phyloP scores from a whole-genome alignment of 2,888 invertebrate species.

The Ganaspis brasiliensis region DNA sequence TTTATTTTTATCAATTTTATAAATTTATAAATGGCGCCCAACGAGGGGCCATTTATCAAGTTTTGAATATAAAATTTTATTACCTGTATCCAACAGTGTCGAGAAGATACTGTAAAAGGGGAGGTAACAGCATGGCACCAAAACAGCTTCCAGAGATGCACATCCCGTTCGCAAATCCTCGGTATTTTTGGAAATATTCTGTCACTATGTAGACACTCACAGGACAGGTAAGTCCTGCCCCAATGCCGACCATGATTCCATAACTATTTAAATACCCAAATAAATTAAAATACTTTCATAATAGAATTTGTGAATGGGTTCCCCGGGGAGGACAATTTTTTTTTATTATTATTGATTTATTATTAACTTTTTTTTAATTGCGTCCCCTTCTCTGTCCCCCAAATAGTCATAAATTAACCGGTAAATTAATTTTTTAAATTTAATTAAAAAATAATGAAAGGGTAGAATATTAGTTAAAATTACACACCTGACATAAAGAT shows the following conservation, averaged over 20 bases:
- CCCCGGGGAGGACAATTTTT: background rate
- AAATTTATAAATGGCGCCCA: too few species aligned
- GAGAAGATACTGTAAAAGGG: conserved; percentile 87
- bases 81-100: conserved; percentile 89
- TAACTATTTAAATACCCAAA: conserved; percentile 85
- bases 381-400: too few species aligned
- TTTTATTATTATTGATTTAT: background rate
- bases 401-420: too few species aligned
- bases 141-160: conserved; percentile 94
- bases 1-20: too few species aligned
- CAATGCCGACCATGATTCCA: conserved; percentile 91
- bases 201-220: conserved; percentile 95
- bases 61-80: too few species aligned
- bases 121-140: conserved; percentile 92
- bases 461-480: too few species aligned
- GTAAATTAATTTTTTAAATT: too few species aligned
- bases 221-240: conserved; percentile 92
- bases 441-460: too few species aligned
- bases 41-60: too few species aligned
- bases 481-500: conserved; percentile 88
- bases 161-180: conserved; percentile 93
- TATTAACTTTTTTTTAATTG: too few species aligned
- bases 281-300: too few species aligned
- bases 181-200: conserved; percentile 89
- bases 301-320: too few species aligned